A percentile compares a stretch with the other conserved stretches of the same genome.
Evolutionary conservation across 2,888 invertebrate species (phyloP).

Genomic region (Luffia ferchaultella): DNA sequence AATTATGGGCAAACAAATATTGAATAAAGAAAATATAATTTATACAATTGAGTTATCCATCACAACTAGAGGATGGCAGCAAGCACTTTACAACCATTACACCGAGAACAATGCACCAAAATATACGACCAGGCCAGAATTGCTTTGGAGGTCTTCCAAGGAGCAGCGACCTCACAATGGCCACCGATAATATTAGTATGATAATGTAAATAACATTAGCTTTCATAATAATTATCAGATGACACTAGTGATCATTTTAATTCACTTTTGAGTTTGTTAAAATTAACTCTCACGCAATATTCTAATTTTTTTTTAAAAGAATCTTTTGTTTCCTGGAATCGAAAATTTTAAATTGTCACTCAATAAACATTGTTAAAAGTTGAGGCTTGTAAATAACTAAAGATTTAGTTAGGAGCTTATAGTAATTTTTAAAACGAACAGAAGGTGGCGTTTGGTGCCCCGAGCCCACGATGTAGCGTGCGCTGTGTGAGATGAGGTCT

Average conservation of each 20-base stretch:
- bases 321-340: neutral
- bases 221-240: neutral
- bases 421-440: slow-evolving; percentile 60
- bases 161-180: neutral
- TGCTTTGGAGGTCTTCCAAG: neutral
- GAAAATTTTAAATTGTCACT: neutral
- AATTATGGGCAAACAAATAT: no score
- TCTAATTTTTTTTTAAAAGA: neutral
- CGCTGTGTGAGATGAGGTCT: slow-evolving; percentile 59
- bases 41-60: no score
- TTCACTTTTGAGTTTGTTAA: neutral
- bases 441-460: slow-evolving; percentile 59
- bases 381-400: slow-evolving; percentile 9
- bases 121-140: neutral
- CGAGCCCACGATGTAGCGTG: slow-evolving; percentile 53
- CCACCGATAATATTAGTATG: neutral
- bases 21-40: no score
- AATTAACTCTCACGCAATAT: neutral
- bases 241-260: neutral
- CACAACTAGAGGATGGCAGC: no score
- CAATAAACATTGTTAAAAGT: slow-evolving; percentile 23
- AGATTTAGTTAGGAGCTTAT: neutral
- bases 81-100: no score
- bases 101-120: no score
- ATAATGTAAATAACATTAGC: neutral